Conservation (phyloP, 2,113 vertebrate genomes). For the Indicator maculatus region DNA sequence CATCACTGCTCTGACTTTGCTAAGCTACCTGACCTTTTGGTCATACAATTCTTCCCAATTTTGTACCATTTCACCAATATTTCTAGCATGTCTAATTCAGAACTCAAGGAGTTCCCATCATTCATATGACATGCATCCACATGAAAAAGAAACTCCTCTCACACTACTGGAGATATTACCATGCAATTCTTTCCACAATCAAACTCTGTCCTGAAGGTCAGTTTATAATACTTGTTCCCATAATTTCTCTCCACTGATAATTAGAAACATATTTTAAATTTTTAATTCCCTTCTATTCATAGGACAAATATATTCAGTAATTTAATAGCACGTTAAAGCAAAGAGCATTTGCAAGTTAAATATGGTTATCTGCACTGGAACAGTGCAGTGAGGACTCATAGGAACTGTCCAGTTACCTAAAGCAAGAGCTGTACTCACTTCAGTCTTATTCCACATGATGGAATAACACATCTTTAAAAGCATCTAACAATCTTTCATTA, state of each 20-base stretch:
- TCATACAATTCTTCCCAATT: background rate
- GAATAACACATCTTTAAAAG: background rate
- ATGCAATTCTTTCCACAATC: background rate
- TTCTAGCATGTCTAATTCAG: background rate
- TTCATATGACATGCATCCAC: background rate
- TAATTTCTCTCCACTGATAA: background rate
- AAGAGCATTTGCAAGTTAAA: constrained; percentile 1
- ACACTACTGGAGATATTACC: background rate
- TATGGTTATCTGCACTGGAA: background rate
- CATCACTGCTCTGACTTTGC: background rate
- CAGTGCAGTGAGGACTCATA: background rate
- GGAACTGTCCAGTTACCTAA: background rate
- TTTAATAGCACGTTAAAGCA: background rate
- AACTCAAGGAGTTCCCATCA: background rate
- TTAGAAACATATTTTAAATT: background rate
- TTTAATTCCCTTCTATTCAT: background rate
- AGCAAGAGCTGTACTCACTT: background rate
- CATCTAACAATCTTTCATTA: background rate
- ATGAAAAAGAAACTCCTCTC: background rate
- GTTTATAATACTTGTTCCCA: background rate
- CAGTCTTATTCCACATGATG: background rate
- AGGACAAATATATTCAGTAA: background rate
- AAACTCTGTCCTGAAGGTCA: background rate
- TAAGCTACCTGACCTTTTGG: background rate
- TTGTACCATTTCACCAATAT: background rate